These are phyloP conservation scores for Hypotaenidia okinawae DNA, from an alignment of 2,797 vertebrate genomes.

Conservation along the genomic window DNA sequence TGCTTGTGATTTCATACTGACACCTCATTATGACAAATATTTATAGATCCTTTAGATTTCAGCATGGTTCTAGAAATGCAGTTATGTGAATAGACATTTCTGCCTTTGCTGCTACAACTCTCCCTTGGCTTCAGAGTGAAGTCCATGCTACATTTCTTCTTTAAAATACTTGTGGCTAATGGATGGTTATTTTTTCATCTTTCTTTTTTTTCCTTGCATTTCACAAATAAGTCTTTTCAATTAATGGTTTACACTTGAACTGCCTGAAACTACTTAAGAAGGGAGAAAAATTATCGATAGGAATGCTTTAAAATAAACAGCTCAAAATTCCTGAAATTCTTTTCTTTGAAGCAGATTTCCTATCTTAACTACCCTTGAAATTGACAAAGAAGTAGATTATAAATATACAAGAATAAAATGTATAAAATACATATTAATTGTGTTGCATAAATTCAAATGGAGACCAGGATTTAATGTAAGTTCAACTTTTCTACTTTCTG, in stretches of 20 bases:
- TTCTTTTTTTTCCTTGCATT: not conserved
- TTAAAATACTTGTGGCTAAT: not conserved
- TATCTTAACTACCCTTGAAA: not conserved
- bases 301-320: not conserved
- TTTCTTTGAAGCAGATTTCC: not conserved
- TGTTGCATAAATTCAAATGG: not conserved
- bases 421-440: not conserved
- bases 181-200: fast-evolving
- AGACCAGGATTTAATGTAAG: not conserved
- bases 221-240: not conserved
- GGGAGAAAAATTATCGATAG: not conserved
- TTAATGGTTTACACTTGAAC: not conserved
- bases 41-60: not conserved
- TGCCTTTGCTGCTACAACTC: not conserved
- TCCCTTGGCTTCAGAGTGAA: not conserved
- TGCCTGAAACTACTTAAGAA: not conserved
- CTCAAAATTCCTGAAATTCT: not conserved
- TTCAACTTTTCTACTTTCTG: not conserved
- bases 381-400: not conserved
- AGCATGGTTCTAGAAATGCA: not conserved
- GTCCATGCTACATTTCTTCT: not conserved
- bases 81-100: not conserved
- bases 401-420: not conserved
- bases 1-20: not conserved
- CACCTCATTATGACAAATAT: not conserved